phyloP scores from a whole-genome alignment of 2,113 vertebrate species.

The Catharus fuscescens region DNA sequence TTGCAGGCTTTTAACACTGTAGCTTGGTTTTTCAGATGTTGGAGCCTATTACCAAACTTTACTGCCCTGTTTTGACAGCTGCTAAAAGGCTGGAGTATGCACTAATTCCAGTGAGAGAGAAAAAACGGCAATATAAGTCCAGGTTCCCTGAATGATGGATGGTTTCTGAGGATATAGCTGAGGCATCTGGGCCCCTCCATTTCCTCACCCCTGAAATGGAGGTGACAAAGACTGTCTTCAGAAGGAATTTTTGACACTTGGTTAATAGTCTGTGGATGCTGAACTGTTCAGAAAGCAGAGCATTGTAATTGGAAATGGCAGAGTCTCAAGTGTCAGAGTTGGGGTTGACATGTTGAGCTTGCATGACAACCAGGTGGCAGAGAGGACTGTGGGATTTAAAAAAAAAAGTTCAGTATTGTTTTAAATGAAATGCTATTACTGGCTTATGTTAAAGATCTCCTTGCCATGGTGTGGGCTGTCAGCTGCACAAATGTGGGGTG shows the following conservation, averaged over 20 bases:
- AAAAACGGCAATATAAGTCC: neutral
- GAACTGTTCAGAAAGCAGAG: neutral
- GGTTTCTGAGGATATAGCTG: neutral
- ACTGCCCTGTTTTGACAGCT: neutral
- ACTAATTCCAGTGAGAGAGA: neutral
- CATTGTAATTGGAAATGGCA: constrained; percentile 30
- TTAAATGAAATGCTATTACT: neutral
- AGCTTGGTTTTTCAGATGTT: neutral
- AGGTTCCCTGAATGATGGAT: neutral
- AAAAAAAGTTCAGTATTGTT: neutral
- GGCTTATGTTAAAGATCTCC: neutral
- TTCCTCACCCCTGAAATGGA: neutral
- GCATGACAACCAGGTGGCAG: constrained; percentile 3
- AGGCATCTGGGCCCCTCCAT: neutral
- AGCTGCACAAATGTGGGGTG: neutral
- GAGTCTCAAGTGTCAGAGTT: neutral
- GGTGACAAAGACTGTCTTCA: neutral
- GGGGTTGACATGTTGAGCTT: constrained; percentile 3
- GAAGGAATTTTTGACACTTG: neutral
- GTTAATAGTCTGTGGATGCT: neutral
- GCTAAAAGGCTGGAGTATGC: neutral
- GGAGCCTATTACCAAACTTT: neutral
- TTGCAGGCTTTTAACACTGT: neutral
- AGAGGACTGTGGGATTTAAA: neutral
- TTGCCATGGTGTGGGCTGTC: neutral